Conservation (phyloP, 2,888 invertebrate genomes). For the Nebria salina region DNA sequence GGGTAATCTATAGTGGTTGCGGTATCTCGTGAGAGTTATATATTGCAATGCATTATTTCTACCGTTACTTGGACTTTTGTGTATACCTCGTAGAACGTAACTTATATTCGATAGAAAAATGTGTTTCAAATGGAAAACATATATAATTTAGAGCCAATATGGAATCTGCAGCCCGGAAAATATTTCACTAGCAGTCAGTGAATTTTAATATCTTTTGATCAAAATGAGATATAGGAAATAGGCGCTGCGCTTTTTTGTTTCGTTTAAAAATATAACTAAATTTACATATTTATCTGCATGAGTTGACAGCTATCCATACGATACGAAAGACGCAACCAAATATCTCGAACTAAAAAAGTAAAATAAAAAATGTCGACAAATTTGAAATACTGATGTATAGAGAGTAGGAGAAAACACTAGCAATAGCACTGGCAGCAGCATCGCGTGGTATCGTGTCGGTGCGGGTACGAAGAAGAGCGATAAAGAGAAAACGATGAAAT, state of each 20-base stretch:
- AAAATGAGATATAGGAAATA: conserved; percentile 29
- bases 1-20: too few relatives aligned
- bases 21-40: too few relatives aligned
- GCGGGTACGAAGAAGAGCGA: conserved; percentile 48
- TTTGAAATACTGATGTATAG: conserved; percentile 39
- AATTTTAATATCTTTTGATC: conserved; percentile 17
- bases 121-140: conserved; percentile 3
- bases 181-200: conserved; percentile 6
- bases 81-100: too few relatives aligned
- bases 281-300: conserved; percentile 46
- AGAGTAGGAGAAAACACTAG: conserved; percentile 1
- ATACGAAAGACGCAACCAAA: conserved; percentile 15
- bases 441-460: not conserved
- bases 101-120: not conserved
- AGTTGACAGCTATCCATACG: conserved; percentile 44
- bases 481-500: conserved; percentile 53
- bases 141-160: conserved; percentile 13
- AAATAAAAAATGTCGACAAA: conserved; percentile 27
- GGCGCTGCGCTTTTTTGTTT: conserved; percentile 39
- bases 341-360: conserved; percentile 5
- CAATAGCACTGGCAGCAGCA: not conserved
- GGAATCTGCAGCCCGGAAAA: not conserved
- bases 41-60: too few relatives aligned
- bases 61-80: too few relatives aligned
- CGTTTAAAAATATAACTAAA: conserved; percentile 42